Base-by-base conservation (phyloP, 2,113 vertebrate species). In the Aix galericulata region DNA sequence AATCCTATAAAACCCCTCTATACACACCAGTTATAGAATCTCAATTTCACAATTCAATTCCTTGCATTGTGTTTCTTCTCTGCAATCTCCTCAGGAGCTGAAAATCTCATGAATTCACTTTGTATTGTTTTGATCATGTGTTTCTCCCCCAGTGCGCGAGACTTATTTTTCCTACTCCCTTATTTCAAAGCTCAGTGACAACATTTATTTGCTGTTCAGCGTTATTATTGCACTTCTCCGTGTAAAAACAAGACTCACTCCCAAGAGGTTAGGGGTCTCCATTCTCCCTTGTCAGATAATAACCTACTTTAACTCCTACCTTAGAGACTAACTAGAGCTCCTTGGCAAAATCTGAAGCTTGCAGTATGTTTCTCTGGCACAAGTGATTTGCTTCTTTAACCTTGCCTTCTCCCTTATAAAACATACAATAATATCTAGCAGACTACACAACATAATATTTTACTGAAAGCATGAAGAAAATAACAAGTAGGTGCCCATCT, bases 161-260 rank as follows among this genome's bases (percentile, higher is more conserved):
- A 71, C 56, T 52, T 79, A 60, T 75, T 81, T 46, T 86, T 96
- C 68, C 82, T 75, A 46, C 7, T 88, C 34, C 34, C 27, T 91
- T 50, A 71, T 85, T 94, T 93, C 40, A 88, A 83, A 97, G 52
- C 29, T 86, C 64, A 42, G 40, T 80, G 44, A 77, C 38, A 95
- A 73, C 18, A n/a, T 21, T 67, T 52, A 17, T 29, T 90, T 82
- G 68, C 42, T 81, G 63, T 60, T 78, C 52, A 88, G 34, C 23
- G 3, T 46, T 76, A 20, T 18, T 50, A 58, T 17, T 26, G 26
- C 32, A 44, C 50, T 87, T 85, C 46, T 78, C 69, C 36, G 4
- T 14, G 23, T 31, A 26, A 77, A 88, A 81, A 46, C 31, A 89
- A 76, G 46, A 69, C 42, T 64, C 2, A 3, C 4, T 66, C 42